Evolutionary conservation across 1,140 invertebrate species (phyloP).

Genomic region (Diorhabda elongata): DNA sequence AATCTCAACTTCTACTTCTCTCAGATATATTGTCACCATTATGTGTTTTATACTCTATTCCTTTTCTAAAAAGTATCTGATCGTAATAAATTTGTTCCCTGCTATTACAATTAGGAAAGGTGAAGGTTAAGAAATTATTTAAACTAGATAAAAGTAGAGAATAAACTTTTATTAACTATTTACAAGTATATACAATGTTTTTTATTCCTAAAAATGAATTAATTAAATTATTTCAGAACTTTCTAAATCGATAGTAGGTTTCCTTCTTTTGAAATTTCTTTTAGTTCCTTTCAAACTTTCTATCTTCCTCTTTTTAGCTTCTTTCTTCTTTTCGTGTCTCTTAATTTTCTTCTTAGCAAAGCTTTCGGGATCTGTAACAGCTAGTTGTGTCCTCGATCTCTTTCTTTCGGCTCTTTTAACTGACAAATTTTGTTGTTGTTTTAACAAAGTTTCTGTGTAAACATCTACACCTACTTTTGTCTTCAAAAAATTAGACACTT

Average conservation of each 20-base stretch:
- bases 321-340: slow-evolving; percentile 70
- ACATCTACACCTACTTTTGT: slow-evolving; percentile 60
- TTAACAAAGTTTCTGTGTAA: slow-evolving; percentile 58
- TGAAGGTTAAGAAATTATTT: too few species aligned
- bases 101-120: too few species aligned
- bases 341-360: slow-evolving; percentile 73
- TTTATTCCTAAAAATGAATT: background rate
- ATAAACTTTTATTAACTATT: too few species aligned
- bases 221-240: slow-evolving; percentile 32
- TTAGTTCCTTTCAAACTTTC: slow-evolving; percentile 50
- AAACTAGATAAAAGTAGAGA: too few species aligned
- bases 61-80: too few species aligned
- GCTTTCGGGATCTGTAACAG: slow-evolving; percentile 70
- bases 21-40: too few species aligned
- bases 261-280: slow-evolving; percentile 36
- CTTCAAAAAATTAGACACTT: slow-evolving; percentile 63
- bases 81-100: too few species aligned
- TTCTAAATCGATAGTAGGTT: slow-evolving; percentile 36
- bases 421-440: slow-evolving; percentile 56
- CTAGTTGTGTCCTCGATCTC: slow-evolving; percentile 59
- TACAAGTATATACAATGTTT: too few species aligned
- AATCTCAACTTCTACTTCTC: too few species aligned
- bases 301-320: slow-evolving; percentile 66
- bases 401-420: slow-evolving; percentile 64
- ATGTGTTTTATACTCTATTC: too few species aligned